Evolutionary conservation across 2,797 vertebrate genomes (phyloP).

Genomic region (Acanthurus lineatus): DNA sequence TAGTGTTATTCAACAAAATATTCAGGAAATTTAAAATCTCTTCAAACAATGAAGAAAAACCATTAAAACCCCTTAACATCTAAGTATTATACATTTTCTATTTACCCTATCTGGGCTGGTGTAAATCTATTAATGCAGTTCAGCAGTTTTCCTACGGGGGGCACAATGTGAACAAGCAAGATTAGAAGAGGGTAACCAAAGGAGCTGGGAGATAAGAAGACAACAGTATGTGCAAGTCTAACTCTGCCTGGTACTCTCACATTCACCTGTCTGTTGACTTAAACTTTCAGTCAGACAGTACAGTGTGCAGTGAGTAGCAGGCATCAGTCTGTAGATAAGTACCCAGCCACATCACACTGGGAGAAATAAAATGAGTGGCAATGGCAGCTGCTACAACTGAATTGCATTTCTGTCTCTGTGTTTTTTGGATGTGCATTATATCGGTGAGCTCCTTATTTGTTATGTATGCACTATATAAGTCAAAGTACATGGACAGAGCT

Average conservation of each 20-base stretch:
- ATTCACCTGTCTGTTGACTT: slow-evolving; percentile 34
- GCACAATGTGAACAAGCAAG: slow-evolving; percentile 70
- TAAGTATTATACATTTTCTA: too few species aligned
- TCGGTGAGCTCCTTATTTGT: background rate
- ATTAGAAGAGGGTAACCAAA: background rate
- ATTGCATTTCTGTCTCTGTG: background rate
- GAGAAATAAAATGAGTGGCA: background rate
- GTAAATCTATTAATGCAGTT: slow-evolving; percentile 38
- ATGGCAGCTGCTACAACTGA: background rate
- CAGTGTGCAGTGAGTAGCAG: slow-evolving; percentile 13
- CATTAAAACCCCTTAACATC: too few species aligned
- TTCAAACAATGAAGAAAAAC: too few species aligned
- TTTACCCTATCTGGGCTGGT: too few species aligned
- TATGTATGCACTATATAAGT: background rate
- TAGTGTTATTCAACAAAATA: too few species aligned
- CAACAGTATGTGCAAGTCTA: slow-evolving; percentile 12
- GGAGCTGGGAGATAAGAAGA: slow-evolving; percentile 35
- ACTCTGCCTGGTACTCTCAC: slow-evolving; percentile 28
- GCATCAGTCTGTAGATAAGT: slow-evolving; percentile 11
- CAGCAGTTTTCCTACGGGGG: slow-evolving; percentile 60
- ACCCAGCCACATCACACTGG: background rate
- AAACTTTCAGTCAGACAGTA: background rate
- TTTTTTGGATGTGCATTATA: background rate
- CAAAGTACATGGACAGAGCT: background rate
- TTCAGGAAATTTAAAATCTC: too few species aligned